phyloP scores from a whole-genome alignment of 2,113 vertebrate genomes.

The Ailuropoda melanoleuca region DNA sequence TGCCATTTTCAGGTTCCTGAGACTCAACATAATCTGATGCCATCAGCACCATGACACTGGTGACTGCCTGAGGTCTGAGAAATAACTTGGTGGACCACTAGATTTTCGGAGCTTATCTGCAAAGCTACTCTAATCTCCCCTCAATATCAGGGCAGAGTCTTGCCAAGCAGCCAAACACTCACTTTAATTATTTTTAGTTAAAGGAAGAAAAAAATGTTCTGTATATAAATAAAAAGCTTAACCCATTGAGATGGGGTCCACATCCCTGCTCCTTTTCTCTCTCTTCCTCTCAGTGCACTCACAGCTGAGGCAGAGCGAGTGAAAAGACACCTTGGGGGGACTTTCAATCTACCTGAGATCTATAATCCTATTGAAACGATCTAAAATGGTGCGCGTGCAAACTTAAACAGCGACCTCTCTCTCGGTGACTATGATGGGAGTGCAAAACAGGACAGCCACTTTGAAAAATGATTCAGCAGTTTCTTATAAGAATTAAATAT shows the following conservation, averaged over 20 bases:
- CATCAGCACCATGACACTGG: background rate
- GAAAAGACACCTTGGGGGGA: background rate
- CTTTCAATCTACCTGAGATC: background rate
- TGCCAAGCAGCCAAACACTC: conserved; percentile 24
- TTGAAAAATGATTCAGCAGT: background rate
- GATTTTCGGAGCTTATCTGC: conserved; percentile 57
- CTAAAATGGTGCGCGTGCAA: background rate
- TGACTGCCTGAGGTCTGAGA: background rate
- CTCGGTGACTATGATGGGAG: background rate
- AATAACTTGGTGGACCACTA: background rate
- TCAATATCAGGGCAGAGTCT: conserved; percentile 46
- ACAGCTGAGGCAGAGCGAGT: background rate
- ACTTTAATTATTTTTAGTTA: conserved; percentile 59
- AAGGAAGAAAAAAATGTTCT: background rate
- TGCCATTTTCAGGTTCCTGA: background rate
- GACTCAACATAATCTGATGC: background rate
- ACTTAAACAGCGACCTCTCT: conserved; percentile 31
- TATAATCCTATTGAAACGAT: conserved; percentile 3
- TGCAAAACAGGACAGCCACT: conserved; percentile 12
- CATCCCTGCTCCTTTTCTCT: background rate
- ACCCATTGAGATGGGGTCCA: background rate
- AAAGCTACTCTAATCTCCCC: conserved; percentile 48
- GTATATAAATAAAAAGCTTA: conserved; percentile 48
- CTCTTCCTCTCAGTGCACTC: background rate
- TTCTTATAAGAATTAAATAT: conserved; percentile 43